These are phyloP conservation scores for Bursaphelenchus okinawaensis DNA, from an alignment of 2,888 invertebrate species.

Conservation along the genomic window DNA sequence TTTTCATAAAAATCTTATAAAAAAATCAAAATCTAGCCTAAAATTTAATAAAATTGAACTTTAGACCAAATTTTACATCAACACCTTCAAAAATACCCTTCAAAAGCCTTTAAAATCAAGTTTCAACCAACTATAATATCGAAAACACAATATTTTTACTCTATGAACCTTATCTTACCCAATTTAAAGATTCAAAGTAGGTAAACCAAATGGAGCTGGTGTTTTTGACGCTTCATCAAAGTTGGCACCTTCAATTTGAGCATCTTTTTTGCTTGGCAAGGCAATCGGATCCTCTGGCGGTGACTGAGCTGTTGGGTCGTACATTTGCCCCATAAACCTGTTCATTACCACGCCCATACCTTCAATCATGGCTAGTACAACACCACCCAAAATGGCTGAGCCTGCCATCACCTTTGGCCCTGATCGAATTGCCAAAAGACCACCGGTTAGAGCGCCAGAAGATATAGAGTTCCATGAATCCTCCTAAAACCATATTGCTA, in stretches of 20 bases:
- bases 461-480: constrained; percentile 77
- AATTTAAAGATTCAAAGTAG: constrained; percentile 3
- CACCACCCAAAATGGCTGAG: constrained; percentile 90
- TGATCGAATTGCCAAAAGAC: constrained; percentile 85
- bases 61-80: no score
- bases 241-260: constrained; percentile 1
- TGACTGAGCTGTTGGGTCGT: constrained; percentile 16
- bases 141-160: no score
- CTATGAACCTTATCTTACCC: no score
- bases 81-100: no score
- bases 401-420: constrained; percentile 70
- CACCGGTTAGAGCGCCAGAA: constrained; percentile 85
- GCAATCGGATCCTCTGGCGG: constrained; percentile 15
- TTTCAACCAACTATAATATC: no score
- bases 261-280: neutral
- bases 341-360: constrained; percentile 92
- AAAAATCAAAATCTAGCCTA: no score
- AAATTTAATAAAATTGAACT: no score
- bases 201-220: constrained; percentile 5
- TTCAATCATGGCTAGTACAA: constrained; percentile 89
- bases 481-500: constrained; percentile 65
- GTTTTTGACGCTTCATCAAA: neutral
- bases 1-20: no score
- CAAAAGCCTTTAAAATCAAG: no score
- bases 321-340: constrained; percentile 65